These are phyloP conservation scores for Crambe crambe DNA, from an alignment of 37 sponge, comb jelly and placozoan species.

Conservation along the genomic window DNA sequence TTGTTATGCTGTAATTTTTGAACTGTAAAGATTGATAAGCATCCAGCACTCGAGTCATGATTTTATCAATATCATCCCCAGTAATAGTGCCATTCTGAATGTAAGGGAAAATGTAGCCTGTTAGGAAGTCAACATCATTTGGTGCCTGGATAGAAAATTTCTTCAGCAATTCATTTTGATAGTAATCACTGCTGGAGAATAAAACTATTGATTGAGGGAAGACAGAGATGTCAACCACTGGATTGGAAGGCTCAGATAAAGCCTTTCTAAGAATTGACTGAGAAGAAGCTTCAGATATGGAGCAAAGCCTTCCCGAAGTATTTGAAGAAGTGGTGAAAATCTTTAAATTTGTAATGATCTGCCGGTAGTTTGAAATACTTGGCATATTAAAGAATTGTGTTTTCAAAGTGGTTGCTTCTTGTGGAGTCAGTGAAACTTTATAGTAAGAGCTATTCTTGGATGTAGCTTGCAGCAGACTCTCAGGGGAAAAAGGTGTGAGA, in stretches of 20 bases:
- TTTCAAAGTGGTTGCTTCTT: not conserved
- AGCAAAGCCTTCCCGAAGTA: no score
- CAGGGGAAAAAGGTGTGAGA: no score
- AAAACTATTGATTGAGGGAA: constrained; percentile 13
- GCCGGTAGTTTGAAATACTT: not conserved
- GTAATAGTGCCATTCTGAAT: constrained; percentile 5
- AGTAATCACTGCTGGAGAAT: not conserved
- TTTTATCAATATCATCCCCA: not conserved
- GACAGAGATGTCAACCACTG: not conserved
- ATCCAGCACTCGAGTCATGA: constrained; percentile 35
- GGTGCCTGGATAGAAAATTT: not conserved
- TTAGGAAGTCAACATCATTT: not conserved
- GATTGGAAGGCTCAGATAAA: not conserved
- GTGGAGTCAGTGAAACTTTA: no score
- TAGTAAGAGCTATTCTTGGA: no score
- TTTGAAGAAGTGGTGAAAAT: not conserved
- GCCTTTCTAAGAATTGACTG: not conserved
- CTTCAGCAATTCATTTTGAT: constrained; percentile 18
- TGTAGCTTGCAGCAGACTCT: no score
- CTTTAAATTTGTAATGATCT: no score
- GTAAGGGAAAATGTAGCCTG: constrained; percentile 1
- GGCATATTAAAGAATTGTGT: no score
- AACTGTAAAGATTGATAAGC: no score
- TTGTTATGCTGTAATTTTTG: not conserved
- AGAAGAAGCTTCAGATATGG: no score